Evolutionary conservation across 2,888 invertebrate genomes (phyloP).

Genomic region (Caenorhabditis sp.): DNA sequence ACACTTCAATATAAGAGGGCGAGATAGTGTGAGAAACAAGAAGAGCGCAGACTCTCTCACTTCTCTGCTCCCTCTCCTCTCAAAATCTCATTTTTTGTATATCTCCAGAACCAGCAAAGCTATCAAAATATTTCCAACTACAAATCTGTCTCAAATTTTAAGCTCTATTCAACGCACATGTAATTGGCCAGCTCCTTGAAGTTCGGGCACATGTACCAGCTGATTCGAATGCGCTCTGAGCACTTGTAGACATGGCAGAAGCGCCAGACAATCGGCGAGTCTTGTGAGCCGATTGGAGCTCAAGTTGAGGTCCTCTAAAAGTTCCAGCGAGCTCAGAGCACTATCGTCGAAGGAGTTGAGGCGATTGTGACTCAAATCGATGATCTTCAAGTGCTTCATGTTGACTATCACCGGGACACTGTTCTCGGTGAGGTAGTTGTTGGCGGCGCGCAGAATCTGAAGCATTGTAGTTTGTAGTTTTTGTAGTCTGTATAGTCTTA

Average conservation of each 20-base stretch:
- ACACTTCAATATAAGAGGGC: too few relatives aligned
- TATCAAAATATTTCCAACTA: not conserved
- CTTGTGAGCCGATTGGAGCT: slow-evolving; percentile 84
- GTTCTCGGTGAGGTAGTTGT: slow-evolving; percentile 84
- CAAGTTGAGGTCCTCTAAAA: slow-evolving; percentile 73
- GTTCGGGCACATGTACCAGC: slow-evolving; percentile 84
- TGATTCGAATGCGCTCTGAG: slow-evolving; percentile 85
- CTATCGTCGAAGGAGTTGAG: slow-evolving; percentile 84
- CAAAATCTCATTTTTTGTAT: too few relatives aligned
- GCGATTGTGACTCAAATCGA: slow-evolving; percentile 84
- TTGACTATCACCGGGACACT: slow-evolving; percentile 82
- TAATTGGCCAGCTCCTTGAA: slow-evolving; percentile 79
- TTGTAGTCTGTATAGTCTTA: not conserved
- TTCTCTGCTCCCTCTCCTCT: too few relatives aligned
- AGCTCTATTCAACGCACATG: slow-evolving; percentile 36
- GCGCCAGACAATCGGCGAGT: slow-evolving; percentile 83
- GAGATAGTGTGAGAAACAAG: too few relatives aligned
- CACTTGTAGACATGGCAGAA: slow-evolving; percentile 83
- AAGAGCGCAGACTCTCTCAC: too few relatives aligned
- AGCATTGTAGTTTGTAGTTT: not conserved
- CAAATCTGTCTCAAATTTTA: not conserved
- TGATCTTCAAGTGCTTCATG: slow-evolving; percentile 77
- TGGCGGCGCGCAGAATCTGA: slow-evolving; percentile 67
- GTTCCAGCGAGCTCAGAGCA: slow-evolving; percentile 66
- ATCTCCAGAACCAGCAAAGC: too few relatives aligned